Evolutionary conservation across 2,797 vertebrate species (phyloP).

Genomic region (Anas bahamensis): DNA sequence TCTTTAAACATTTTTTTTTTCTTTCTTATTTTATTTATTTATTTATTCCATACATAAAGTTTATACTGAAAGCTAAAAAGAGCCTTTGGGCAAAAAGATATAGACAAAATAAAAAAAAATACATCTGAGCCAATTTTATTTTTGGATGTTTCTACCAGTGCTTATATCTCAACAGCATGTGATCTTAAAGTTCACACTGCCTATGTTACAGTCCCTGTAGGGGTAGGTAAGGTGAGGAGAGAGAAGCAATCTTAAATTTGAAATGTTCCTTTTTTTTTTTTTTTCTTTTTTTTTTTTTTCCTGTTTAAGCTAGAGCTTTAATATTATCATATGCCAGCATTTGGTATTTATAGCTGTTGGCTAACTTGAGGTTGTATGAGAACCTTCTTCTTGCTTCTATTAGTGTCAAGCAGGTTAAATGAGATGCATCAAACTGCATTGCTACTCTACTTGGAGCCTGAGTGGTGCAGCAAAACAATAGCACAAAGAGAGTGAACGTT

Average conservation of each 20-base stretch:
- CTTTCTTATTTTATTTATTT: neutral
- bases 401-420: conserved; percentile 63
- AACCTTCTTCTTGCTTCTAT: conserved; percentile 46
- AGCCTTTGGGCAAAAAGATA: neutral
- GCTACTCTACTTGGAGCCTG: neutral
- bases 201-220: neutral
- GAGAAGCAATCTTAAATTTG: neutral
- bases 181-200: neutral
- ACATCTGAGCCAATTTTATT: neutral
- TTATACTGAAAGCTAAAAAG: neutral
- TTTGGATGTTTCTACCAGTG: neutral
- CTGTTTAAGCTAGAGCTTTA: neutral
- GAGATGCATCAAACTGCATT: conserved; percentile 27
- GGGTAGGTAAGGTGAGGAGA: neutral
- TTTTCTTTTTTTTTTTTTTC: neutral
- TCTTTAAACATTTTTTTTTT: neutral
- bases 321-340: neutral
- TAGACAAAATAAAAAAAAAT: neutral
- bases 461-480: conserved; percentile 11
- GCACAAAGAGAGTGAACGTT: conserved; percentile 32
- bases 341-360: conserved; percentile 28
- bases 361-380: neutral
- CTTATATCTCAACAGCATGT: neutral
- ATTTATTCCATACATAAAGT: neutral
- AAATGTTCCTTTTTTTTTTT: neutral